These are phyloP conservation scores for Andrena fulva DNA, from an alignment of 2,888 invertebrate species.

Conservation along the genomic window DNA sequence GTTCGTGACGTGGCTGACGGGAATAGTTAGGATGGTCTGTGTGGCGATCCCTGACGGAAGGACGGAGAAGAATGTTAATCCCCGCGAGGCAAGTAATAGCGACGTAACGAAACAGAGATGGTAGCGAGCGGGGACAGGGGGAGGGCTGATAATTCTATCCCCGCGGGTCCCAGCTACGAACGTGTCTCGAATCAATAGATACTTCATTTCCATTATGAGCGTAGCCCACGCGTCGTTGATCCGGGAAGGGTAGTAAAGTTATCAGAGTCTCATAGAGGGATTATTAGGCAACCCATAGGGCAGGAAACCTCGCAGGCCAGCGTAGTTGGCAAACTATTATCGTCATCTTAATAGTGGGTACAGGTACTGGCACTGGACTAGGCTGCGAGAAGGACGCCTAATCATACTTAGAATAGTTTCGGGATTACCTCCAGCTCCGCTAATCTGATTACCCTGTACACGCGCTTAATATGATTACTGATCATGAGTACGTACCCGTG, in stretches of 20 bases:
- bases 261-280: conserved; percentile 83
- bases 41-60: conserved; percentile 93
- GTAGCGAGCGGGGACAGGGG: background rate
- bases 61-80: conserved; percentile 16
- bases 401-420: conserved; percentile 85
- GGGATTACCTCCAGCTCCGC: conserved; percentile 84
- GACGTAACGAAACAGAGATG: conserved; percentile 16
- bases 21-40: conserved; percentile 98
- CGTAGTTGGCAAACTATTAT: conserved; percentile 85
- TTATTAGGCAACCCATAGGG: conserved; percentile 84
- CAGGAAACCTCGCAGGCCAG: conserved; percentile 82
- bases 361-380: conserved; percentile 80
- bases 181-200: conserved; percentile 70
- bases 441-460: conserved; percentile 85
- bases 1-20: conserved; percentile 94
- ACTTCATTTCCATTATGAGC: conserved; percentile 74
- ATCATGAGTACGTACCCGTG: conserved; percentile 83
- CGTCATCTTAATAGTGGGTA: conserved; percentile 83
- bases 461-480: conserved; percentile 85
- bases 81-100: background rate
- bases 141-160: conserved; percentile 48
- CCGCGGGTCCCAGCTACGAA: conserved; percentile 38
- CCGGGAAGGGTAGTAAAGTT: conserved; percentile 80
- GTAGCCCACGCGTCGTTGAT: conserved; percentile 75
- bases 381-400: conserved; percentile 83